phyloP scores from a whole-genome alignment of 1,140 invertebrate genomes.

The Nomia melanderi region DNA sequence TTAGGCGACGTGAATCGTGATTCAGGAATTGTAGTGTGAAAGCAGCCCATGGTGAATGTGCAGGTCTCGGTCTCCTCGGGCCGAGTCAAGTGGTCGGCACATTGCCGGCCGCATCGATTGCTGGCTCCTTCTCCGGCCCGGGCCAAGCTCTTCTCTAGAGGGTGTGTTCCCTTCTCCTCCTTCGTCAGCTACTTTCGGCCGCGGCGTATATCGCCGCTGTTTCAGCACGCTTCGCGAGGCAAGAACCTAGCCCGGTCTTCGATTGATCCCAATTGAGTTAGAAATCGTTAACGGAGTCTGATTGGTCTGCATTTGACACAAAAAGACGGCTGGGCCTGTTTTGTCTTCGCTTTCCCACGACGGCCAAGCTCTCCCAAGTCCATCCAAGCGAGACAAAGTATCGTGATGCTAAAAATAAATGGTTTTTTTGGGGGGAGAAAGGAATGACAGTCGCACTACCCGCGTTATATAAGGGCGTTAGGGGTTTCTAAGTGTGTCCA shows the following conservation, averaged over 20 bases:
- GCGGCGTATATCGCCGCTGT: neutral
- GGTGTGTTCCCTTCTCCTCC: constrained; percentile 4
- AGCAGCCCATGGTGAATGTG: no score
- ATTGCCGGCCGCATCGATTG: constrained; percentile 33
- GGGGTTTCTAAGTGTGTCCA: no score
- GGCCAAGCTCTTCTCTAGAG: neutral
- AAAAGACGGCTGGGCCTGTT: neutral
- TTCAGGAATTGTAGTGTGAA: no score
- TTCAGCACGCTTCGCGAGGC: neutral
- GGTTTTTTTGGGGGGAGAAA: no score
- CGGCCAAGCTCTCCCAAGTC: no score
- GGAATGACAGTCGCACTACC: no score
- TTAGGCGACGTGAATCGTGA: no score
- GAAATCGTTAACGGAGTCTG: constrained; percentile 31
- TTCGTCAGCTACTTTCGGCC: constrained; percentile 37
- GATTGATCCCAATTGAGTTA: constrained; percentile 45
- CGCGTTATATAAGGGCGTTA: no score
- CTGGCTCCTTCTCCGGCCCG: neutral
- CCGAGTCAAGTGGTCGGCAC: constrained; percentile 35
- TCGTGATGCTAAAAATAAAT: no score
- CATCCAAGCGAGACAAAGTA: no score
- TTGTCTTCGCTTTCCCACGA: constrained; percentile 14
- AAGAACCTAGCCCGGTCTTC: constrained; percentile 2
- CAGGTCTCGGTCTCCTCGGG: neutral
- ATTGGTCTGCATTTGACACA: constrained; percentile 29